A percentile compares a stretch with the other conserved stretches of the same genome.
phyloP scores from a whole-genome alignment of 2,888 invertebrate species.

The Zootermopsis nevadensis region DNA sequence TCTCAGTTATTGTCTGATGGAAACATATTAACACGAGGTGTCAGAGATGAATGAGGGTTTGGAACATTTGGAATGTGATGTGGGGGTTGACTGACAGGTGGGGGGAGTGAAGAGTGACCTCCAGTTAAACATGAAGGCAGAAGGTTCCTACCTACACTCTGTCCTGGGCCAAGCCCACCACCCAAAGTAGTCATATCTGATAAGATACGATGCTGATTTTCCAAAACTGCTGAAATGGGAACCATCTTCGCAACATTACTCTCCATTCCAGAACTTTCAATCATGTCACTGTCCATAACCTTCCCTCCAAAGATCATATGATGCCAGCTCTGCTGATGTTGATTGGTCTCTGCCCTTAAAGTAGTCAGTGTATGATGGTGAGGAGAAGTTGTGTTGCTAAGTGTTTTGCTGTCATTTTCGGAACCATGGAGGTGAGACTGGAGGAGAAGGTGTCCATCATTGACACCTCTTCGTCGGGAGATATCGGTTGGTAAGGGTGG shows the following conservation, averaged over 20 bases:
- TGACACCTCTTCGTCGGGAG: slow-evolving; percentile 15
- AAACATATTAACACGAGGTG: slow-evolving; percentile 47
- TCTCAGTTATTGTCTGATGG: slow-evolving; percentile 45
- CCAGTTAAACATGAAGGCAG: slow-evolving; percentile 43
- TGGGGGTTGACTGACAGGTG: slow-evolving; percentile 28
- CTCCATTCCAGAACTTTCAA: slow-evolving; percentile 33
- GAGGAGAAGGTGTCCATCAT: slow-evolving; percentile 16
- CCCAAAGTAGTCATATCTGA: slow-evolving; percentile 46
- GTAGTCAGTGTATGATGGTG: slow-evolving; percentile 17
- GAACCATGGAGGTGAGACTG: slow-evolving; percentile 33
- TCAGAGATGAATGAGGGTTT: slow-evolving; percentile 34
- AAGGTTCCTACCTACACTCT: slow-evolving; percentile 36
- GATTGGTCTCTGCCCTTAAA: neutral
- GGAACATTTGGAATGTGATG: slow-evolving; percentile 41
- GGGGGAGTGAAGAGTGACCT: slow-evolving; percentile 27
- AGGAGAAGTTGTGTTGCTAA: slow-evolving; percentile 14
- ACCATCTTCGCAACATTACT: slow-evolving; percentile 37
- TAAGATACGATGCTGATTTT: slow-evolving; percentile 45
- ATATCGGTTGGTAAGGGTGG: slow-evolving; percentile 31
- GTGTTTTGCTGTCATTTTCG: slow-evolving; percentile 23
- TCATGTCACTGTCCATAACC: slow-evolving; percentile 25
- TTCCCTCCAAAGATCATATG: slow-evolving; percentile 50
- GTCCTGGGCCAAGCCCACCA: slow-evolving; percentile 29
- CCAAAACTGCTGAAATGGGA: slow-evolving; percentile 22
- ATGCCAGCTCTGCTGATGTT: slow-evolving; percentile 50